These are phyloP conservation scores for Callospermophilus lateralis DNA, from an alignment of 2,113 vertebrate genomes.

Conservation along the genomic window DNA sequence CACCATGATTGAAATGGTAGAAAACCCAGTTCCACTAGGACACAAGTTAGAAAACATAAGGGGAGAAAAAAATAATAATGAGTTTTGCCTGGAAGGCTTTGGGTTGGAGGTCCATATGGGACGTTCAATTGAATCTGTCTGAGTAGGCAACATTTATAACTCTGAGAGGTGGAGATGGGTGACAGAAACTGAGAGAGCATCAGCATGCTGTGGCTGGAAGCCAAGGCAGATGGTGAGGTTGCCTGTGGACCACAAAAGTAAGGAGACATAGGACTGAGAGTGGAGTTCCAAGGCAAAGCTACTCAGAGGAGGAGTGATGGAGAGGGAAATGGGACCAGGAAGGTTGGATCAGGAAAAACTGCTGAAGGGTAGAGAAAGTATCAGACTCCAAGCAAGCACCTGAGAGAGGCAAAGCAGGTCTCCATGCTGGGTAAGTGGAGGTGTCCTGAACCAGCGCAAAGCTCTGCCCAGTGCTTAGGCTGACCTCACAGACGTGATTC, in stretches of 20 bases:
- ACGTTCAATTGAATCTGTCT: neutral
- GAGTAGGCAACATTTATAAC: neutral
- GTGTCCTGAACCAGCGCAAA: neutral
- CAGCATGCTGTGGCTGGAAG: neutral
- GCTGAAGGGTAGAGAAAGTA: neutral
- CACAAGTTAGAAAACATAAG: neutral
- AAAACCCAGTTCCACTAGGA: no score
- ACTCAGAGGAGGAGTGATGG: accelerated
- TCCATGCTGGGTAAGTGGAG: neutral
- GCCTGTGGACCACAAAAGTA: neutral
- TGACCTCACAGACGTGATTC: neutral
- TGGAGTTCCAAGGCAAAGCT: neutral
- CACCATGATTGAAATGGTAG: no score
- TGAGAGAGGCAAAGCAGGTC: neutral
- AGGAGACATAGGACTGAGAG: neutral
- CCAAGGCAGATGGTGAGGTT: neutral
- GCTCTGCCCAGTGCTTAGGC: neutral
- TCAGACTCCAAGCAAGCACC: neutral
- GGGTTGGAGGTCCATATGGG: neutral
- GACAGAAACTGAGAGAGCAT: neutral
- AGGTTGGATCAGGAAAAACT: neutral
- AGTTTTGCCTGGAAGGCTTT: neutral
- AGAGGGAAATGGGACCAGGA: neutral
- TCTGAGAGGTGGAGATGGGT: neutral
- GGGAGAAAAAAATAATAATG: neutral